Percentiles rank a stretch among this genome's conserved stretches.
Evolutionary conservation across 1,140 invertebrate species (phyloP).

Genomic region (Rhagoletis zephyria): DNA sequence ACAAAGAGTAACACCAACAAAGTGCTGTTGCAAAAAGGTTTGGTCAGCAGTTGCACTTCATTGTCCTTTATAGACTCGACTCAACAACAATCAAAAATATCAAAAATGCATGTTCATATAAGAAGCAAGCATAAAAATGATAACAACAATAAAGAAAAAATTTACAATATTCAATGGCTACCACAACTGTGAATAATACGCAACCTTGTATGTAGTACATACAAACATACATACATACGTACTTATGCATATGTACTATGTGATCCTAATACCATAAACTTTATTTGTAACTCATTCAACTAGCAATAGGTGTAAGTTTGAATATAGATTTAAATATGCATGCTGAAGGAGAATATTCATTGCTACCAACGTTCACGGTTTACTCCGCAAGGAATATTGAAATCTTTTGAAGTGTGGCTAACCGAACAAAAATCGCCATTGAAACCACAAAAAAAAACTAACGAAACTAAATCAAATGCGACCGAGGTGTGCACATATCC

Average conservation of each 20-base stretch:
- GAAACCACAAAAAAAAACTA: not conserved
- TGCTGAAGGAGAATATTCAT: not conserved
- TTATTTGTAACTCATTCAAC: too few relatives aligned
- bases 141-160: constrained; percentile 6
- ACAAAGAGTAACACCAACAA: not conserved
- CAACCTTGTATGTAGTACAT: too few relatives aligned
- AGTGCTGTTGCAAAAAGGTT: not conserved
- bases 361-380: not conserved
- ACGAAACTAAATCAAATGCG: constrained; percentile 17
- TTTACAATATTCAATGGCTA: not conserved
- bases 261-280: too few relatives aligned
- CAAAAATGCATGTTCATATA: not conserved
- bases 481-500: constrained; percentile 11
- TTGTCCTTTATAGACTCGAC: not conserved
- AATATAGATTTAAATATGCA: constrained; percentile 22
- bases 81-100: constrained; percentile 27
- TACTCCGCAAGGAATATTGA: not conserved
- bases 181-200: constrained; percentile 18
- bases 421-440: not conserved
- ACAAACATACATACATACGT: too few relatives aligned
- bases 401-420: constrained; percentile 46
- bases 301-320: not conserved
- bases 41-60: constrained; percentile 28
- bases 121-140: not conserved
- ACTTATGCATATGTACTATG: too few relatives aligned